A percentile compares a stretch with the other conserved stretches of the same genome.
phyloP scores from a whole-genome alignment of 2,797 vertebrate genomes.

The Sciurus carolinensis region DNA sequence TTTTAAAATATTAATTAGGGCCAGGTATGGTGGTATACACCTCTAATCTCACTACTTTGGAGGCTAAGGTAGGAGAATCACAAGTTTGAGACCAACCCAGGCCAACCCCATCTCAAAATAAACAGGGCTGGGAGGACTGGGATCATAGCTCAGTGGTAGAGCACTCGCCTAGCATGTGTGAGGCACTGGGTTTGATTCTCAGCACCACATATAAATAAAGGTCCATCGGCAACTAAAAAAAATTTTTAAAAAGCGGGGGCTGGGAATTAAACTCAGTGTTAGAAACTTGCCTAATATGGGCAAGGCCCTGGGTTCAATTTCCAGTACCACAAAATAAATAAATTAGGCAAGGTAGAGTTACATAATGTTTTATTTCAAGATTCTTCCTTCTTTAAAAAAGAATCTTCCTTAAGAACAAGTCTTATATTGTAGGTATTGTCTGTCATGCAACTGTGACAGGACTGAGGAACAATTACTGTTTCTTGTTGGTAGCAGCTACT shows the following conservation, averaged over 20 bases:
- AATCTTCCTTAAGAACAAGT: neutral
- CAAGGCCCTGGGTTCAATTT: neutral
- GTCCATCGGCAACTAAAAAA: too few relatives aligned
- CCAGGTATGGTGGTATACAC: neutral
- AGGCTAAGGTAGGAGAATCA: neutral
- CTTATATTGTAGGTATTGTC: neutral
- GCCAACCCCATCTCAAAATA: neutral
- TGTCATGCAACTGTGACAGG: neutral
- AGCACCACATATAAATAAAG: neutral
- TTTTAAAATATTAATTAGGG: neutral
- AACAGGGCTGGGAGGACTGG: neutral
- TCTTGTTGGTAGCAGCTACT: neutral
- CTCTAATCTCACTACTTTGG: neutral
- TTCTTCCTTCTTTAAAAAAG: neutral
- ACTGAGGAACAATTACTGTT: neutral
- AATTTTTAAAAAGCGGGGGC: too few relatives aligned
- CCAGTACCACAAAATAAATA: neutral
- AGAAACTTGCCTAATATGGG: too few relatives aligned
- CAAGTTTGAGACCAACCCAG: neutral
- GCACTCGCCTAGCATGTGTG: neutral
- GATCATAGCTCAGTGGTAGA: neutral
- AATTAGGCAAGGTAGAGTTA: neutral
- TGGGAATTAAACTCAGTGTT: too few relatives aligned
- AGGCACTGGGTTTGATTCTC: neutral
- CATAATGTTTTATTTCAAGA: neutral